phyloP scores from a whole-genome alignment of 1,140 invertebrate species.

The Nebria ingens region DNA sequence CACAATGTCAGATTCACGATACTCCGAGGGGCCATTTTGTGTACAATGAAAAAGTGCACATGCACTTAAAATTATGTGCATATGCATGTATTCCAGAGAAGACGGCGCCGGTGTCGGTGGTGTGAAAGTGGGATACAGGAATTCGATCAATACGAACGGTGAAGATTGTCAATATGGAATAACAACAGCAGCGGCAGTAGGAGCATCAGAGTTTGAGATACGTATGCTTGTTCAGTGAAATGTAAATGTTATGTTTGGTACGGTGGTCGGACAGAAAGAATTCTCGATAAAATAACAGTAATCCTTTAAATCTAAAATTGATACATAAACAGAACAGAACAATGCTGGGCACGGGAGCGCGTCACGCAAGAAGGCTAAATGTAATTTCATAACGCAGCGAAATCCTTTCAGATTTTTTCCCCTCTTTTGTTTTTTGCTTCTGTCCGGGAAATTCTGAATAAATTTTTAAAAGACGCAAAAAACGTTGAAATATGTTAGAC shows the following conservation, averaged over 20 bases:
- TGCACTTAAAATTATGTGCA: neutral
- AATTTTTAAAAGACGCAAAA: too few relatives aligned
- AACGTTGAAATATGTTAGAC: too few relatives aligned
- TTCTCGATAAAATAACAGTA: neutral
- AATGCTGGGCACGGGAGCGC: neutral
- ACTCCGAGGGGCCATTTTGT: neutral
- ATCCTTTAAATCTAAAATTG: constrained; percentile 2
- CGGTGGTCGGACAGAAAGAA: neutral
- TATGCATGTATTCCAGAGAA: too few relatives aligned
- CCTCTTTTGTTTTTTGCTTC: too few relatives aligned
- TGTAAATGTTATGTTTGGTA: neutral
- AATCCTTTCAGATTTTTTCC: neutral
- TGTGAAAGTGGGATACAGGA: too few relatives aligned
- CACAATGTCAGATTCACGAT: neutral
- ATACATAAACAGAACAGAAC: neutral
- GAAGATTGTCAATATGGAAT: neutral
- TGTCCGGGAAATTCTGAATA: neutral
- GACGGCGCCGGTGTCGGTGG: too few relatives aligned
- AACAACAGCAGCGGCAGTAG: too few relatives aligned
- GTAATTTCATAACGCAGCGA: neutral
- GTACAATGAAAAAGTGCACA: neutral
- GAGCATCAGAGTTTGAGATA: too few relatives aligned
- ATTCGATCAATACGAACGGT: neutral
- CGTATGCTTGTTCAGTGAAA: too few relatives aligned
- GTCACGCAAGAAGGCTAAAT: neutral